A percentile compares a stretch with the other conserved stretches of the same genome.
These are phyloP conservation scores for Astreopora myriophthalma DNA, from an alignment of 64 coral and sea anemone species.

Conservation along the genomic window DNA sequence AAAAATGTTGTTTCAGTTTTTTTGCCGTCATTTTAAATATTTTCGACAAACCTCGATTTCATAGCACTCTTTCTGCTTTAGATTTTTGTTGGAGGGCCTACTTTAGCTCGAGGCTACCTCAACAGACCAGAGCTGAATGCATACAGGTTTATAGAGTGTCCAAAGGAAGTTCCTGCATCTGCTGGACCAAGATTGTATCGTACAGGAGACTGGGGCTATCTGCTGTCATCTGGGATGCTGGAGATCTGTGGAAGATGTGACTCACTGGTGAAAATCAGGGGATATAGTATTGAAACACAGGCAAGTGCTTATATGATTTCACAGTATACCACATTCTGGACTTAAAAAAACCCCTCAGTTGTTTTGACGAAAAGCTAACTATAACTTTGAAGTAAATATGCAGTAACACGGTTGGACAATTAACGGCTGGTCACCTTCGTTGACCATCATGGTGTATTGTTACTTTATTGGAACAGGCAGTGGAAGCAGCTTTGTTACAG, in stretches of 20 bases:
- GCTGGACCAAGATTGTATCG: constrained; percentile 74
- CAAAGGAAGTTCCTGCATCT: constrained; percentile 40
- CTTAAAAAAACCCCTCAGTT: too few relatives aligned
- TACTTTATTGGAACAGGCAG: constrained; percentile 52
- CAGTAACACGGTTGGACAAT: too few relatives aligned
- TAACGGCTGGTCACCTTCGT: too few relatives aligned
- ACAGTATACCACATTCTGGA: too few relatives aligned
- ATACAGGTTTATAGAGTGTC: constrained; percentile 68
- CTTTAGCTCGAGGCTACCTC: constrained; percentile 83
- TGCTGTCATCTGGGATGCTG: constrained; percentile 73
- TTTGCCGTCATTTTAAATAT: neutral
- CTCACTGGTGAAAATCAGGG: constrained; percentile 93
- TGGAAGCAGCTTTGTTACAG: constrained; percentile 86
- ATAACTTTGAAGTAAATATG: too few relatives aligned
- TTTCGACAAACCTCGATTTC: neutral
- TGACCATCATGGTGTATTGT: too few relatives aligned
- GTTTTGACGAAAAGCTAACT: too few relatives aligned
- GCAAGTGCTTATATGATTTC: constrained; percentile 24
- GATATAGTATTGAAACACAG: constrained; percentile 96
- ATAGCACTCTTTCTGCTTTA: neutral
- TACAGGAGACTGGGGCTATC: constrained; percentile 94
- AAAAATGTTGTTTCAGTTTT: too few relatives aligned
- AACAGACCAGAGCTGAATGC: constrained; percentile 93
- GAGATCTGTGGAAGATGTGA: constrained; percentile 96
- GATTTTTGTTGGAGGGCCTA: constrained; percentile 92